Evolutionary conservation across 2,797 vertebrate genomes (phyloP).

Genomic region (Gymnocypris eckloni): DNA sequence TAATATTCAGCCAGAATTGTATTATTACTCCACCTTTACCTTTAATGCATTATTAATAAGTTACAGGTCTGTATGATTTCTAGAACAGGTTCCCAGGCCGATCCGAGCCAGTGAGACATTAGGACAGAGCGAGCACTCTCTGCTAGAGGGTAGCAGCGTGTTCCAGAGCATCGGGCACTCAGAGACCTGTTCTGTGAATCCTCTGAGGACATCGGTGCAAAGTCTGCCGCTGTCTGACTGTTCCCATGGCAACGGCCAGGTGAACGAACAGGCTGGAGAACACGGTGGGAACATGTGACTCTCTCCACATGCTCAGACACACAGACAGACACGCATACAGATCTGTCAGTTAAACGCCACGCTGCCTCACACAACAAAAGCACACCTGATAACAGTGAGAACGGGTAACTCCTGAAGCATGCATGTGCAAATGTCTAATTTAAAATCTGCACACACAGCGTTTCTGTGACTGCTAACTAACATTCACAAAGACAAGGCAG

Average conservation of each 20-base stretch:
- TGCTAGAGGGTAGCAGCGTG: constrained; percentile 12
- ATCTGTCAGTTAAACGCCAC: constrained; percentile 8
- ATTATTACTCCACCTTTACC: not conserved
- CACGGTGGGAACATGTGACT: constrained; percentile 75
- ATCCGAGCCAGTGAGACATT: not conserved
- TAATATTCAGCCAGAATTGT: not conserved
- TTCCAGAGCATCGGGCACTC: constrained; percentile 57
- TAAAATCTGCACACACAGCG: constrained; percentile 19
- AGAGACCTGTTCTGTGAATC: constrained; percentile 72
- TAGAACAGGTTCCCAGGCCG: not conserved
- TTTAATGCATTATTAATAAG: not conserved
- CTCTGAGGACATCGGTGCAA: constrained; percentile 75
- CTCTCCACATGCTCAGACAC: constrained; percentile 51
- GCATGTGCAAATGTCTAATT: constrained; percentile 12
- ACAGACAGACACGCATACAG: constrained; percentile 19
- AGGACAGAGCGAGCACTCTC: not conserved
- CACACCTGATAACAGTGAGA: not conserved
- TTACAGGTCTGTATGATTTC: not conserved
- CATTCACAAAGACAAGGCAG: not conserved
- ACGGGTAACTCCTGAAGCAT: not conserved
- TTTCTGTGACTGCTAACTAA: constrained; percentile 21
- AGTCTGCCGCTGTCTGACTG: constrained; percentile 82
- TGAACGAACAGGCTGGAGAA: constrained; percentile 79
- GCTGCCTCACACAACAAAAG: not conserved
- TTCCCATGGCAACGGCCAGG: constrained; percentile 86